Conservation (phyloP, 2,797 vertebrate species). For the Darevskia nairensis region DNA sequence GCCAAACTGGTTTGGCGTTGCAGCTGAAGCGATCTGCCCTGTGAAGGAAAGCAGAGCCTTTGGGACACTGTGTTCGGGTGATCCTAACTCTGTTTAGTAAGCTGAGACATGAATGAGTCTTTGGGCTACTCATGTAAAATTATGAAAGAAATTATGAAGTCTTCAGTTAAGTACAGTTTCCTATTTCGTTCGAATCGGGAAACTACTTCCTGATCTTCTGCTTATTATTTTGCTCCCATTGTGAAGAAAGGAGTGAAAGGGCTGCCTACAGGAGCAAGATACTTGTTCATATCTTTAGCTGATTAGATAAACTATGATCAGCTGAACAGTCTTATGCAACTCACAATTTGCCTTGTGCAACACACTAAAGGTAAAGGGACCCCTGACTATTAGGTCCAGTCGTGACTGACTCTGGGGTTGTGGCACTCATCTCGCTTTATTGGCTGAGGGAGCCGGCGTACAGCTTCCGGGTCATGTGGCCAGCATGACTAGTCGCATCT, state of each 20-base stretch:
- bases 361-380: not conserved
- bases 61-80: not conserved
- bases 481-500: too few species aligned
- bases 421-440: too few species aligned
- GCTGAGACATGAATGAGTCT: not conserved
- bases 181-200: not conserved
- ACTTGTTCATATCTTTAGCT: not conserved
- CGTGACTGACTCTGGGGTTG: too few species aligned
- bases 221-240: not conserved
- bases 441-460: too few species aligned
- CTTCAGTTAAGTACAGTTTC: not conserved
- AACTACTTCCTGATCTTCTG: not conserved
- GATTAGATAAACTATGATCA: not conserved
- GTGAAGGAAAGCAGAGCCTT: not conserved
- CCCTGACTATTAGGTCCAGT: too few species aligned
- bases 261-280: not conserved
- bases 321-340: not conserved
- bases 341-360: slow-evolving; percentile 28
- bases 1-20: not conserved
- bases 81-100: not conserved
- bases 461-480: too few species aligned
- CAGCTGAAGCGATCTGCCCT: not conserved
- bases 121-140: not conserved
- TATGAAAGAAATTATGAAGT: not conserved
- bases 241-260: not conserved